Evolutionary conservation across 2,113 vertebrate genomes (phyloP), one percentile per base, ranked within the genome.

Genomic region (Collichthys lucidus): DNA sequence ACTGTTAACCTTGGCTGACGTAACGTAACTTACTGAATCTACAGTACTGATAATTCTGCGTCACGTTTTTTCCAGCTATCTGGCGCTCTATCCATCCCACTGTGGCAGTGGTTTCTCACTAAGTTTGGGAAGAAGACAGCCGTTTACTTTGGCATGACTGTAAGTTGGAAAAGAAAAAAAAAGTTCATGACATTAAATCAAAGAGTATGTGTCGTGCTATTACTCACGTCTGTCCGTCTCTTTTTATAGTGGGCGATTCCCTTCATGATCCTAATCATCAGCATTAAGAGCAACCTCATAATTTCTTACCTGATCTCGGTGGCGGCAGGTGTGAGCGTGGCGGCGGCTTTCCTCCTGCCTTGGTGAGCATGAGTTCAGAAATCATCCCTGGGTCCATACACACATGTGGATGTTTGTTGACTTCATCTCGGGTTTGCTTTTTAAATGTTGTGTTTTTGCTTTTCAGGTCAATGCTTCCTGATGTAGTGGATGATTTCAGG

Each of bases 71-170:
- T 7, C n/a, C 79, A 99, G 98, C 93, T 99, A 20, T 98, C 98
- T 0, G 98, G 96, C 73, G 95, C 96, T 1, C 16, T 99, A 71
- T 96, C 96, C 73, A 97, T 99, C 69, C 98, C 98, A 0, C 64
- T 95, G 77, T 99, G 98, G 98, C 98, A 99, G 80, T 98, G 97
- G 96, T 98, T 99, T 88, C 94, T 99, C 15, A 96, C 94, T 0
- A 95, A 91, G 0, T 99, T 96, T 84, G 98, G 98, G 79, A 99
- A 99, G 95, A 99, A 99, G 93, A 97, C 22, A 0, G 97, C 97
- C 0, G 96, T 96, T 42, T 98, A 98, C n/a, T 35, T 94, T 40
- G 97, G 98, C 53, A 97, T 96, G 89, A 90, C 95, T 10, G 97
- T 98, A 84, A 96, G 96, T 85, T 55, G 20, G 31, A 7, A 5